phyloP scores from a whole-genome alignment of 2,888 invertebrate species.

The Temnothorax rugatulus region DNA sequence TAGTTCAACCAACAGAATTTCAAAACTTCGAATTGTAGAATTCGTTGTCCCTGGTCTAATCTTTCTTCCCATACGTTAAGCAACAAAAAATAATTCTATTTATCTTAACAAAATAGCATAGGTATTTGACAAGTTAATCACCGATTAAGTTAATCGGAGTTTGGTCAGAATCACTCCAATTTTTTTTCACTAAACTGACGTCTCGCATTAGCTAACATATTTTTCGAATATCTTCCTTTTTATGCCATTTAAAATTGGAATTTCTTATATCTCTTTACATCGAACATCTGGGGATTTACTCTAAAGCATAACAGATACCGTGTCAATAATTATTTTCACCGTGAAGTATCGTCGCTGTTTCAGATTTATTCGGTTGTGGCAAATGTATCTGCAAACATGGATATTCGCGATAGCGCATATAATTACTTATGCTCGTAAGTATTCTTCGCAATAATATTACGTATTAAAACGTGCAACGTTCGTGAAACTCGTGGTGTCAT shows the following conservation, averaged over 20 bases:
- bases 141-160: neutral
- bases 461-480: neutral
- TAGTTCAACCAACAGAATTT: neutral
- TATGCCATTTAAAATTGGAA: neutral
- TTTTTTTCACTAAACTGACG: neutral
- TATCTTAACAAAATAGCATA: neutral
- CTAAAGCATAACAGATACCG: neutral
- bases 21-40: neutral
- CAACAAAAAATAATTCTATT: neutral
- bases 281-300: neutral
- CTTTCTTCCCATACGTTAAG: neutral
- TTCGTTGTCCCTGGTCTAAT: neutral
- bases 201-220: neutral
- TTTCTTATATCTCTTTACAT: too few species aligned
- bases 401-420: slow-evolving; percentile 64
- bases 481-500: neutral
- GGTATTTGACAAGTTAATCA: neutral
- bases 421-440: slow-evolving; percentile 68
- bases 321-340: neutral
- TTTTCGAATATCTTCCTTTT: neutral
- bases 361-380: slow-evolving; percentile 59
- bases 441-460: neutral
- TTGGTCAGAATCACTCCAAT: neutral
- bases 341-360: neutral
- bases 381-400: slow-evolving; percentile 71